These are phyloP conservation scores for Brachionus angularis DNA, from an alignment of 1,140 invertebrate genomes.

Conservation along the genomic window DNA sequence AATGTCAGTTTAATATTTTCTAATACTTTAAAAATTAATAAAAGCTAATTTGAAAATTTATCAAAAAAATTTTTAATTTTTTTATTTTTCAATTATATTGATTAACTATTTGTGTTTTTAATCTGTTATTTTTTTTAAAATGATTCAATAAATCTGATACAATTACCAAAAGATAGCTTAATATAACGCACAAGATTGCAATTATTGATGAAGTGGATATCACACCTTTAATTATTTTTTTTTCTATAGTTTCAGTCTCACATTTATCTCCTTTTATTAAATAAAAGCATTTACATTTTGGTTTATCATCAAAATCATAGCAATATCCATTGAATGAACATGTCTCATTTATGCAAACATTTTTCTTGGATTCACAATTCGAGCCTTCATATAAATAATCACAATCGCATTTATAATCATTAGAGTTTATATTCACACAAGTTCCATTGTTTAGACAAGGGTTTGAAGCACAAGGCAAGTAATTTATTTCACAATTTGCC, in stretches of 20 bases:
- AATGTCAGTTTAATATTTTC: no score
- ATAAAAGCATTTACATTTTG: not conserved
- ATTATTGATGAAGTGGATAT: not conserved
- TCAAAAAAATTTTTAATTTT: no score
- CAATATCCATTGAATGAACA: not conserved
- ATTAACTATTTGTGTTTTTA: no score
- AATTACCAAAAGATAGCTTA: no score
- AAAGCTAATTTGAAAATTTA: no score
- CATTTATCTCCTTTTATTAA: not conserved
- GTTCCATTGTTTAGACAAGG: constrained; percentile 79
- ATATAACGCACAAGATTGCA: no score
- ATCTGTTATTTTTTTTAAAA: no score
- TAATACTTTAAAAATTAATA: no score
- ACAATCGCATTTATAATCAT: constrained; percentile 75
- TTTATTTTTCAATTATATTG: no score
- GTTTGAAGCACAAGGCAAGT: constrained; percentile 66
- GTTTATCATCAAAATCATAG: not conserved
- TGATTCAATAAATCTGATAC: no score
- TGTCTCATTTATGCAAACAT: not conserved
- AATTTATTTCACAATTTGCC: constrained; percentile 80
- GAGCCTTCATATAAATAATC: constrained; percentile 75
- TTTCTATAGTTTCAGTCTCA: not conserved
- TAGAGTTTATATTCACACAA: constrained; percentile 76
- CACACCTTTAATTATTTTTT: not conserved
- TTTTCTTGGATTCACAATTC: constrained; percentile 63